Evolutionary conservation across 2,797 vertebrate species (phyloP).

Genomic region (Triplophysa bombifrons): DNA sequence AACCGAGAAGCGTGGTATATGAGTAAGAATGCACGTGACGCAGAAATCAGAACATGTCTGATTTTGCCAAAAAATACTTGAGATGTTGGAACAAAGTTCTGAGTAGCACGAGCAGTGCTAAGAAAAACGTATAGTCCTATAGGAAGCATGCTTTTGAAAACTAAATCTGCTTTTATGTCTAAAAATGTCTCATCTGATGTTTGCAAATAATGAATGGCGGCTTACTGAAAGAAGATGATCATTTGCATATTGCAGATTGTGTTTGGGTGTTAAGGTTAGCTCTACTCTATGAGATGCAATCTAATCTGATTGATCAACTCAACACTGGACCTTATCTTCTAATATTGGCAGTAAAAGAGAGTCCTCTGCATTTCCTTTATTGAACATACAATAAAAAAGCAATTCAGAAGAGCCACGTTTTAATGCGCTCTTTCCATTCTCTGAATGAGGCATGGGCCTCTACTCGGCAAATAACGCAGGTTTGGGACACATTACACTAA

Average conservation of each 20-base stretch:
- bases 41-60: conserved; percentile 29
- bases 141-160: background rate
- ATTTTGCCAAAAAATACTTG: background rate
- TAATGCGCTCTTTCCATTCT: background rate
- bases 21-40: background rate
- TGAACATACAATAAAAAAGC: conserved; percentile 19
- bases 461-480: conserved; percentile 36
- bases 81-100: conserved; percentile 12
- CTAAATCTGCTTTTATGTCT: background rate
- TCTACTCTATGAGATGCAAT: conserved; percentile 21
- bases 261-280: background rate
- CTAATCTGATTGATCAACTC: conserved; percentile 17
- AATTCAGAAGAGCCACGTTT: conserved; percentile 6
- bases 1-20: background rate
- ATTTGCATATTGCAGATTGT: background rate
- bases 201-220: background rate
- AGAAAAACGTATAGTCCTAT: background rate
- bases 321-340: background rate
- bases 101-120: background rate
- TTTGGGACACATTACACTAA: conserved; percentile 35
- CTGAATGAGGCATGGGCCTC: conserved; percentile 10
- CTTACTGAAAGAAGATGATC: background rate
- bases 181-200: background rate
- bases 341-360: conserved; percentile 5
- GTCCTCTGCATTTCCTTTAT: conserved; percentile 4